Evolutionary conservation across 2,888 invertebrate genomes (phyloP).

Genomic region (Idaea biselata): DNA sequence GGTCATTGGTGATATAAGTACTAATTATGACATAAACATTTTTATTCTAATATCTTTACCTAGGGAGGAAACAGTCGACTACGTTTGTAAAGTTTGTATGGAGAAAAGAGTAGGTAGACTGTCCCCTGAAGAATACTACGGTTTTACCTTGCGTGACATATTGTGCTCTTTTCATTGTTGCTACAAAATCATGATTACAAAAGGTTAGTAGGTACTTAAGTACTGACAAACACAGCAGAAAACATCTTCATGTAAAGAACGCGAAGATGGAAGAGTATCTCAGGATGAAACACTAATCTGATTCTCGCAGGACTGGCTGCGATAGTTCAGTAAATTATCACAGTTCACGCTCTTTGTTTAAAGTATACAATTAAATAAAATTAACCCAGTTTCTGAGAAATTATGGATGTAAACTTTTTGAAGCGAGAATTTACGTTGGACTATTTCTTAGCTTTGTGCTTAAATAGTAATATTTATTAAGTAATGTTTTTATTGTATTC

Average conservation of each 20-base stretch:
- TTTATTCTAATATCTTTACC: too few relatives aligned
- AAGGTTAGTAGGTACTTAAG: too few relatives aligned
- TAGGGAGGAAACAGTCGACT: too few relatives aligned
- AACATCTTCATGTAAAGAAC: too few relatives aligned
- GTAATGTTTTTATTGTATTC: not conserved
- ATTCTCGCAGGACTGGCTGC: slow-evolving; percentile 21
- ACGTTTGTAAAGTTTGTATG: too few relatives aligned
- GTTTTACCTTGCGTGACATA: not conserved
- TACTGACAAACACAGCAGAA: too few relatives aligned
- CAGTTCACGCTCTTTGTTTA: slow-evolving; percentile 31
- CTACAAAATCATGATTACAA: not conserved
- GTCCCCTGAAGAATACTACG: not conserved
- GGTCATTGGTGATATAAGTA: too few relatives aligned
- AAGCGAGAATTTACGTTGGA: not conserved
- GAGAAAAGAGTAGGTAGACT: too few relatives aligned
- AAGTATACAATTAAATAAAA: slow-evolving; percentile 22
- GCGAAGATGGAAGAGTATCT: slow-evolving; percentile 26
- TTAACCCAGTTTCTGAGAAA: slow-evolving; percentile 28
- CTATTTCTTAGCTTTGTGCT: too few relatives aligned
- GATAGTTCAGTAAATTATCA: slow-evolving; percentile 32
- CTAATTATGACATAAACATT: too few relatives aligned
- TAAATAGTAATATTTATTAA: too few relatives aligned
- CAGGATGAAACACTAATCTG: slow-evolving; percentile 32
- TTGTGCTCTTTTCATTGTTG: not conserved
- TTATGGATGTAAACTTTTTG: slow-evolving; percentile 1